Percentiles rank a stretch among this genome's conserved stretches.
These are phyloP conservation scores for Australoheros facetus DNA, from an alignment of 2,797 vertebrate species.

Conservation along the genomic window DNA sequence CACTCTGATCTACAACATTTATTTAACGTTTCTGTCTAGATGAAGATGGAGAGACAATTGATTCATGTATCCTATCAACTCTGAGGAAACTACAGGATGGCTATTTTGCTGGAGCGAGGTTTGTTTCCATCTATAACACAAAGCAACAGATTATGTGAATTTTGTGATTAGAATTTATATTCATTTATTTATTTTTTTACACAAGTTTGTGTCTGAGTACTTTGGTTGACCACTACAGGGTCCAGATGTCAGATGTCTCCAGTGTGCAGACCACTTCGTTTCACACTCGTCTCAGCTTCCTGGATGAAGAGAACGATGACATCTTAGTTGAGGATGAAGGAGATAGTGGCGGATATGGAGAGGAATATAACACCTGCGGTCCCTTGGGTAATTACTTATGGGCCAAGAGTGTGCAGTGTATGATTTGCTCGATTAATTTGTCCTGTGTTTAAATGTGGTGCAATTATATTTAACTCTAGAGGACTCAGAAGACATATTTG, in stretches of 20 bases:
- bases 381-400: conserved; percentile 48
- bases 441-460: neutral
- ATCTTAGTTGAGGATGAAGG: conserved; percentile 83
- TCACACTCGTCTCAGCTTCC: conserved; percentile 92
- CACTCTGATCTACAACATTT: neutral
- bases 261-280: conserved; percentile 95
- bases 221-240: conserved; percentile 75
- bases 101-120: conserved; percentile 98
- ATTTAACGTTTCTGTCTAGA: conserved; percentile 73
- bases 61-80: conserved; percentile 91
- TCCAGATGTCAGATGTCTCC: conserved; percentile 90
- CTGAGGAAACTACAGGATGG: conserved; percentile 96
- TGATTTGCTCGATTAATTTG: neutral
- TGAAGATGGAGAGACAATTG: conserved; percentile 90
- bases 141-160: neutral
- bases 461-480: conserved; percentile 41
- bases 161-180: neutral
- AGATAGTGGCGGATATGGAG: conserved; percentile 62
- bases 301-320: conserved; percentile 88
- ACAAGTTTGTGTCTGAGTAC: neutral
- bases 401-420: neutral
- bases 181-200: neutral
- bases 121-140: neutral
- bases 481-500: conserved; percentile 84
- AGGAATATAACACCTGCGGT: conserved; percentile 52